Evolutionary conservation across 2,888 invertebrate genomes (phyloP).

Genomic region (Phlogophora meticulosa): DNA sequence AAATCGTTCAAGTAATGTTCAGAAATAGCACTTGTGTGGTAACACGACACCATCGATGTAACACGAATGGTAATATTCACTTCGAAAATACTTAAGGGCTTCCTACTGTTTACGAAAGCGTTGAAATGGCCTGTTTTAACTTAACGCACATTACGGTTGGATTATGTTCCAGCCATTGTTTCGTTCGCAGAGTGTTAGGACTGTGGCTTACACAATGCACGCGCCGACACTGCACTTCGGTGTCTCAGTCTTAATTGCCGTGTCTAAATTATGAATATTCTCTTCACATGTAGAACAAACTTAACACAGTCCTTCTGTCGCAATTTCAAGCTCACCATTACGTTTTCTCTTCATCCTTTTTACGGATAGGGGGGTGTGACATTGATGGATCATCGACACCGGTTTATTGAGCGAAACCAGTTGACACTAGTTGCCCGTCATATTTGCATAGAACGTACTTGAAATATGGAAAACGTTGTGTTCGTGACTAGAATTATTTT

Average conservation of each 20-base stretch:
- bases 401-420: constrained; percentile 70
- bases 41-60: constrained; percentile 35
- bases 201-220: constrained; percentile 67
- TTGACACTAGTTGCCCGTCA: constrained; percentile 64
- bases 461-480: constrained; percentile 68
- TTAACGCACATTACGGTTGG: constrained; percentile 56
- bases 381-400: constrained; percentile 81
- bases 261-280: constrained; percentile 75
- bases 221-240: constrained; percentile 63
- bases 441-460: constrained; percentile 76
- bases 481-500: constrained; percentile 68
- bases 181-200: constrained; percentile 52
- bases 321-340: constrained; percentile 56
- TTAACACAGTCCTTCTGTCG: constrained; percentile 62
- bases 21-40: constrained; percentile 31
- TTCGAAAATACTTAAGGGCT: constrained; percentile 38
- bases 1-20: constrained; percentile 33
- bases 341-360: constrained; percentile 60
- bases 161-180: constrained; percentile 67
- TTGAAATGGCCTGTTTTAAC: constrained; percentile 56
- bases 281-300: constrained; percentile 68
- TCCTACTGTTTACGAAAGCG: constrained; percentile 56
- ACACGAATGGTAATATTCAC: constrained; percentile 43
- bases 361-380: constrained; percentile 70
- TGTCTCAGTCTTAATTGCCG: constrained; percentile 67